Base-by-base conservation (phyloP, 2,797 vertebrate genomes). In the Lacerta bilineata region DNA sequence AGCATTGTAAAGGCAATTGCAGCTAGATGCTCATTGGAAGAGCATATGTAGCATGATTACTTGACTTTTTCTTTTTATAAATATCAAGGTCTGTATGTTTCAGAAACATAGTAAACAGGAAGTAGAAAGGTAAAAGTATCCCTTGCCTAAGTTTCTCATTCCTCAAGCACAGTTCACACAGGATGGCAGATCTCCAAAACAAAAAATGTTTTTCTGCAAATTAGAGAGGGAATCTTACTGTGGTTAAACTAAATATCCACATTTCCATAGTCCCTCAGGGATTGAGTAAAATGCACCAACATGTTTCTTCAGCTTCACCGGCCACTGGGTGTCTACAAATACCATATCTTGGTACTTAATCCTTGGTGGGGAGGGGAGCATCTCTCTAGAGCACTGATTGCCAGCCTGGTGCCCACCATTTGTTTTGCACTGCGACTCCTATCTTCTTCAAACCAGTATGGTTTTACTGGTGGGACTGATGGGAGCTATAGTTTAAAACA, bases 141-240 rank as follows among this genome's bases (percentile, higher is more conserved):
- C 68, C 55, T 90, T 86, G 83, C 36, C 72, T 59, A 81, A 88
- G 33, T 33, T 0, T 92, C 27, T n/a, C 50, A 89, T 84, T 88
- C 33, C 50, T 64, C 36, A 61, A 83, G 25, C 15, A 27, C 23
- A 83, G 50, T 5, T 84, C 41, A 68, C 9, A 0, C 78, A 79
- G 27, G 1, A 0, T 50, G 66, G 15, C 66, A 85, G 71, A 41
- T 71, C 84, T 79, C 88, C 68, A 50, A 25, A 93, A 83, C 41
- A 36, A 80, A 27, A 74, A 18, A 0, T 1, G 7, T 69, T 83
- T 84, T 80, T 69, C 20, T 25, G 50, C 71, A 33, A 15, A 0
- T 55, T 72, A 68, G 76, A 87, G 83, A 8, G 0, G 59, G 61
- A 80, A 33, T 81, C 80, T 66, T 88, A 2, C n/a, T 77, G 27